These are phyloP conservation scores for Phymanthus crucifer DNA, from an alignment of 92 coral and sea anemone species.

Conservation along the genomic window DNA sequence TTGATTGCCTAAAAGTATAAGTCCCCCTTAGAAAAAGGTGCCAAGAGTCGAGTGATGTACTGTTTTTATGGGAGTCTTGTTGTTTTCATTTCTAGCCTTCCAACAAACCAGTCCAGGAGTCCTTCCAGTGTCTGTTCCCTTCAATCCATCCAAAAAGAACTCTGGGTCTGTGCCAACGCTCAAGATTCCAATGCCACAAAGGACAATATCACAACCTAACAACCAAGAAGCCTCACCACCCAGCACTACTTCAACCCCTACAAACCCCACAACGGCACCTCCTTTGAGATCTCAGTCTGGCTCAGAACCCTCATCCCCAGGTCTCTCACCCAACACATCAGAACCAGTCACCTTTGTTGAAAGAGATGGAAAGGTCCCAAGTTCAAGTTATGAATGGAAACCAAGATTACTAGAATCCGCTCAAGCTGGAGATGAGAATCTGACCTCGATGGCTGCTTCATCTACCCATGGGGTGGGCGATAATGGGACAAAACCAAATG, in stretches of 20 bases:
- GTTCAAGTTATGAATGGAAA: background rate
- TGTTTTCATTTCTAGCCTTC: conserved; percentile 38
- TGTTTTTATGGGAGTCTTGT: no score
- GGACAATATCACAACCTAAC: conserved; percentile 9
- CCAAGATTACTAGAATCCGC: background rate
- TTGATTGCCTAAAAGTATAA: no score
- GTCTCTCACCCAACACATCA: conserved; percentile 49
- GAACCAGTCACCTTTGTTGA: conserved; percentile 7
- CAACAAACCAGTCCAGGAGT: conserved; percentile 83
- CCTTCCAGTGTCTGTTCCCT: conserved; percentile 86
- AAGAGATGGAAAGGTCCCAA: background rate
- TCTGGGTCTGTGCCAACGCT: conserved; percentile 62
- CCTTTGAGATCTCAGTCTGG: conserved; percentile 51
- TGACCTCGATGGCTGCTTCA: background rate
- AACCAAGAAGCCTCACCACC: conserved; percentile 46
- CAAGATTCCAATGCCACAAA: conserved; percentile 56
- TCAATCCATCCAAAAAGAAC: conserved; percentile 64
- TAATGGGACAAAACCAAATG: conserved; percentile 3
- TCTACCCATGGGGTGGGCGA: conserved; percentile 7
- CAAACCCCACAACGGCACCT: conserved; percentile 44
- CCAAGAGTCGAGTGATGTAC: no score
- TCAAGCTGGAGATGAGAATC: no score
- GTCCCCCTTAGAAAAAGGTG: no score
- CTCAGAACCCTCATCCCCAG: conserved; percentile 64
- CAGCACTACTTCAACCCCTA: conserved; percentile 82